Evolutionary conservation across 2,113 vertebrate species (phyloP).

Genomic region (Struthio camelus): DNA sequence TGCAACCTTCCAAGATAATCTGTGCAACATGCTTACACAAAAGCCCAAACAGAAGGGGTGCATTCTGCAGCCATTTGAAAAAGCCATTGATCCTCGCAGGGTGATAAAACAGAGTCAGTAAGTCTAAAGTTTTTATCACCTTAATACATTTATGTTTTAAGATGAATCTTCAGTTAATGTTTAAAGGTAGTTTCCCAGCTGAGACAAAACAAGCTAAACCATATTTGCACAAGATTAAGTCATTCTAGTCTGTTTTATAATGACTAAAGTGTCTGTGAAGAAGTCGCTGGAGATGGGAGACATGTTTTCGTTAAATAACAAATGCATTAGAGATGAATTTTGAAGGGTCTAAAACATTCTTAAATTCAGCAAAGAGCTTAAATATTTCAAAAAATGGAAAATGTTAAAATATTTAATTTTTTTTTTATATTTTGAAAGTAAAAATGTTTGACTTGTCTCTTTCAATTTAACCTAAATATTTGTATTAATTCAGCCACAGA

Average conservation of each 20-base stretch:
- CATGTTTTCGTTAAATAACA: background rate
- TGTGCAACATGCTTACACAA: background rate
- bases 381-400: background rate
- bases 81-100: background rate
- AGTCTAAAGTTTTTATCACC: background rate
- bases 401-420: background rate
- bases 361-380: background rate
- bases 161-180: background rate
- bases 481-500: background rate
- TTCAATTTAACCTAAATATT: background rate
- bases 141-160: background rate
- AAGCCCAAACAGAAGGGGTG: background rate
- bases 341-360: background rate
- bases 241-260: background rate
- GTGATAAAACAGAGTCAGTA: background rate
- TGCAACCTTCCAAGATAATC: background rate
- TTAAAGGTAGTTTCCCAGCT: slow-evolving; percentile 3
- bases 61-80: background rate
- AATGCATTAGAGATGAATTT: background rate
- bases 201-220: background rate
- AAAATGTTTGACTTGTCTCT: background rate
- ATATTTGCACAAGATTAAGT: background rate
- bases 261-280: background rate
- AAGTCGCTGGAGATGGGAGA: background rate
- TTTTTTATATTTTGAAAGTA: background rate